Base-by-base conservation (phyloP, 2,113 vertebrate genomes). In the Plectropomus leopardus region DNA sequence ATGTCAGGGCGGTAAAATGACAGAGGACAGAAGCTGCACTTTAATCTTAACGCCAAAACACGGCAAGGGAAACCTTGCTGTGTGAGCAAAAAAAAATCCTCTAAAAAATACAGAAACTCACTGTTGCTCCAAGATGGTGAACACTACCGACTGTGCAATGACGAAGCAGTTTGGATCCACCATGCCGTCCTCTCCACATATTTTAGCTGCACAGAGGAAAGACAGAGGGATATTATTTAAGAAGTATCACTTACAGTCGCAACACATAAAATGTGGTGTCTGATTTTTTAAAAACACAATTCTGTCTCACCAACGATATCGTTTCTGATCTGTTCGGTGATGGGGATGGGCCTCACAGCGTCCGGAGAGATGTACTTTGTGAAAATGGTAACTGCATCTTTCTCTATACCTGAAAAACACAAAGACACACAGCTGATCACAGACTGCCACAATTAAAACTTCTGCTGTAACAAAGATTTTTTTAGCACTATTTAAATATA, bases 351-450 rank as follows among this genome's bases (percentile, higher is more conserved):
- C 85, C 96, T 97, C 94, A 93, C 95, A 93, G 98, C 98, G 88
- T 99, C 98, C 75, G 98, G 98, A 93, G 98, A 99, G 93, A 99
- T 96, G 84, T 97, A 99, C 95, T 97, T 99, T 77, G 98, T 99
- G 94, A 99, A 99, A 93, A 98, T 98, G 86, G 88, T 97, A 86
- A 99, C 97, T 36, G 98, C 98, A 89, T 99, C 98, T 85, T 96
- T 97, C 78, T 99, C 98, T 96, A 99, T 97, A 96, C 96, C 98
- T 99, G 88, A 8, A 83, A 74, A 50, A 71, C 42, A 83, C 34
- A 80, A 7, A 71, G 8, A 57, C 1, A 47, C 24, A 42, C 0
- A 51, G 64, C 13, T 72, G 28, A 65, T 78, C 30, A 32, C 61
- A 16, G 1, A 48, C n/a, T n/a, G n/a, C n/a, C n/a, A n/a, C n/a